A percentile compares a stretch with the other conserved stretches of the same genome.
These are phyloP conservation scores for Spodoptera litura DNA, from an alignment of 1,140 invertebrate genomes.

Conservation along the genomic window DNA sequence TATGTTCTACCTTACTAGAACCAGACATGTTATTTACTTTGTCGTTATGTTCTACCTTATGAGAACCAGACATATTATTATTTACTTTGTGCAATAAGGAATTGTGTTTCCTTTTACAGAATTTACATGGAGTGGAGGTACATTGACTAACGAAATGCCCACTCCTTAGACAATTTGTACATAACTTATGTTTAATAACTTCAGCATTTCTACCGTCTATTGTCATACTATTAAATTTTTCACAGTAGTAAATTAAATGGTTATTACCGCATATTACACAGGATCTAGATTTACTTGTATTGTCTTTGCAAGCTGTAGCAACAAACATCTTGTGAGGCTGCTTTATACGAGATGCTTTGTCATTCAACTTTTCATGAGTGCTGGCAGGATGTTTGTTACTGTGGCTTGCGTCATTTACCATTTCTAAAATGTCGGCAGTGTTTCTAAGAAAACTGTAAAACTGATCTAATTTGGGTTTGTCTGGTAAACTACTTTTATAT, in stretches of 20 bases:
- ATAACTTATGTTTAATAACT: constrained; percentile 22
- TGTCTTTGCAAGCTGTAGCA: not conserved
- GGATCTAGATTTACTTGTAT: too few relatives aligned
- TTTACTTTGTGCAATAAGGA: constrained; percentile 30
- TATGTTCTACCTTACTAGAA: not conserved
- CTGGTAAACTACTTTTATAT: not conserved
- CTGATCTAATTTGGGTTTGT: not conserved
- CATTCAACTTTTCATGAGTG: too few relatives aligned
- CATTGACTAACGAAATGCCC: constrained; percentile 14
- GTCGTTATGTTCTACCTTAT: too few relatives aligned
- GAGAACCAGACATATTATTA: too few relatives aligned
- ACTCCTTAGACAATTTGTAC: constrained; percentile 22
- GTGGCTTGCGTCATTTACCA: constrained; percentile 2
- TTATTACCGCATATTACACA: too few relatives aligned
- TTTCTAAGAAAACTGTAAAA: constrained; percentile 34
- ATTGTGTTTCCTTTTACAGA: constrained; percentile 44
- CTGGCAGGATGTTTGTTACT: not conserved
- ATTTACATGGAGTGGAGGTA: not conserved
- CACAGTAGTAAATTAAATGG: constrained; percentile 30
- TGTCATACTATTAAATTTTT: constrained; percentile 25
- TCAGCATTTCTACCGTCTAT: not conserved
- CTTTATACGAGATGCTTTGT: too few relatives aligned
- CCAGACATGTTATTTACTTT: too few relatives aligned
- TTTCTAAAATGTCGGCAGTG: constrained; percentile 41
- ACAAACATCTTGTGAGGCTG: constrained; percentile 30